A percentile compares a stretch with the other conserved stretches of the same genome.
phyloP scores from a whole-genome alignment of 1,140 invertebrate species.

The Chrysomallon squamiferum region DNA sequence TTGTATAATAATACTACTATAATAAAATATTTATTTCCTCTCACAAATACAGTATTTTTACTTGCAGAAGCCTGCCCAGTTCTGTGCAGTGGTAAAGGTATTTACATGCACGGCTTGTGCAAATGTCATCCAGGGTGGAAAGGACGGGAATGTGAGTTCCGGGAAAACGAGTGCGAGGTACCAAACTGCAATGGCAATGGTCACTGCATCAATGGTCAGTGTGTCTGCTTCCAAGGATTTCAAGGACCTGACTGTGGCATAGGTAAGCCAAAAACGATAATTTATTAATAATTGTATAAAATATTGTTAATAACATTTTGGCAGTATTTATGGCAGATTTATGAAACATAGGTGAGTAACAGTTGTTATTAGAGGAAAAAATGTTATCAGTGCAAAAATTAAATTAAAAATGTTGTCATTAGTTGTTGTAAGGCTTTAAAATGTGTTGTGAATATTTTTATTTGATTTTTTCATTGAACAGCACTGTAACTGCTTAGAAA shows the following conservation, averaged over 20 bases:
- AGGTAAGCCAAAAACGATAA: constrained; percentile 47
- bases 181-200: constrained; percentile 62
- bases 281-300: too few relatives aligned
- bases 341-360: not conserved
- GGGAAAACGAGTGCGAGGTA: constrained; percentile 55
- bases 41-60: too few relatives aligned
- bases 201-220: constrained; percentile 59
- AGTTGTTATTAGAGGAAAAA: not conserved
- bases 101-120: constrained; percentile 58
- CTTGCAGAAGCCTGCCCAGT: constrained; percentile 74
- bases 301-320: not conserved
- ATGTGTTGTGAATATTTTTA: too few relatives aligned
- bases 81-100: constrained; percentile 61
- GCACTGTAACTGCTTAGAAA: too few relatives aligned
- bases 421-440: too few relatives aligned
- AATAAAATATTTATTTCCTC: too few relatives aligned
- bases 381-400: not conserved
- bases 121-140: constrained; percentile 61
- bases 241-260: constrained; percentile 58
- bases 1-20: too few relatives aligned
- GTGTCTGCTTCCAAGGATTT: constrained; percentile 59
- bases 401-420: too few relatives aligned
- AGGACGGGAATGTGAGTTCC: constrained; percentile 59
- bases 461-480: too few relatives aligned
- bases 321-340: not conserved